These are phyloP conservation scores for Parapristionchus giblindavisi DNA, from an alignment of 2,888 invertebrate genomes.

Conservation along the genomic window DNA sequence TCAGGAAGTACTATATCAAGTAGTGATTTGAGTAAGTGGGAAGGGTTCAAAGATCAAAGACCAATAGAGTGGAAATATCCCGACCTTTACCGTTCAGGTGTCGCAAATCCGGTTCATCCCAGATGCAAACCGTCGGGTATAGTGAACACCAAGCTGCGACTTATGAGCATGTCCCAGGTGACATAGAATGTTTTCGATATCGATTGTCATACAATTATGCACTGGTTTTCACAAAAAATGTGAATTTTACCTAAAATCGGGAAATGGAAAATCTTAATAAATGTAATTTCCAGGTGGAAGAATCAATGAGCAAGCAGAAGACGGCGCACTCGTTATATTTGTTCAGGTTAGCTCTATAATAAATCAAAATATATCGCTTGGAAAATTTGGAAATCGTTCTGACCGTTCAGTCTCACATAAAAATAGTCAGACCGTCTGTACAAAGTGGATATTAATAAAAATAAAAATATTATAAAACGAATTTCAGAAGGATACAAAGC, in stretches of 20 bases:
- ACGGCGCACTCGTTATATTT: conserved; percentile 51
- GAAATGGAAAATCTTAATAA: background rate
- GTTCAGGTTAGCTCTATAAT: conserved; percentile 31
- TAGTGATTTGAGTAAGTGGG: conserved; percentile 18
- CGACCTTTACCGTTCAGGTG: background rate
- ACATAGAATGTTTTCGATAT: too few relatives aligned
- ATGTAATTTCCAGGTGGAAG: conserved; percentile 49
- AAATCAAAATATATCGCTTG: background rate
- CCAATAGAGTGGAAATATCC: background rate
- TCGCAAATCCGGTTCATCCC: background rate
- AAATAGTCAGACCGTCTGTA: too few relatives aligned
- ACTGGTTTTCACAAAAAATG: background rate
- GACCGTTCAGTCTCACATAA: too few relatives aligned
- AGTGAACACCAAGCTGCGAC: background rate
- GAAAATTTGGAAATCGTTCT: too few relatives aligned
- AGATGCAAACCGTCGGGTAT: background rate
- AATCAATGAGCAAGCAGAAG: conserved; percentile 47
- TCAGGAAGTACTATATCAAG: conserved; percentile 11
- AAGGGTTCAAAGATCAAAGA: conserved; percentile 11
- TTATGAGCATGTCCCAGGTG: background rate
- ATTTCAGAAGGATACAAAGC: conserved; percentile 46
- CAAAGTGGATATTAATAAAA: background rate
- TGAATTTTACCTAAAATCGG: background rate
- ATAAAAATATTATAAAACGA: background rate
- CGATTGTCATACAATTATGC: too few relatives aligned